These are phyloP conservation scores for Holothuria scabra DNA, from an alignment of 53 echinoderm and acorn worm species.

Conservation along the genomic window DNA sequence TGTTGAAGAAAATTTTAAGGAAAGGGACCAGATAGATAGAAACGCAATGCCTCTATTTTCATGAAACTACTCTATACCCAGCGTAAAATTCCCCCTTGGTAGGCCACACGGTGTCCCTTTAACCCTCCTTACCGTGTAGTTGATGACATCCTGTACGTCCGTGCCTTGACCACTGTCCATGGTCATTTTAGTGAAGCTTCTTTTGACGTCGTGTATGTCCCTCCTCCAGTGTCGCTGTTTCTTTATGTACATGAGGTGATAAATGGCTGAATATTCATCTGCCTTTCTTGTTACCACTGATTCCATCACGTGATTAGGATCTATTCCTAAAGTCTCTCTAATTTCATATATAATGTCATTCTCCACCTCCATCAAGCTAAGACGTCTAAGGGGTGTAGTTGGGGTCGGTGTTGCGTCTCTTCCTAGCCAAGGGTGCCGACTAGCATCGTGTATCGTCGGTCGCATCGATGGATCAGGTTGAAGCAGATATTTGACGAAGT, in stretches of 20 bases:
- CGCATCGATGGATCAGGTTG: conserved; percentile 82
- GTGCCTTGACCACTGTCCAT: conserved; percentile 23
- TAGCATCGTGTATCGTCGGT: conserved; percentile 71
- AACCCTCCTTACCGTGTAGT: conserved; percentile 1
- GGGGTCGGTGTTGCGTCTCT: conserved; percentile 1
- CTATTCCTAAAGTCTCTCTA: conserved; percentile 74
- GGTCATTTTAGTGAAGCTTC: conserved; percentile 29
- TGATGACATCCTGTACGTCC: conserved; percentile 22
- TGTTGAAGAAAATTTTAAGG: no score
- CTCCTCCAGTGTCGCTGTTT: conserved; percentile 24
- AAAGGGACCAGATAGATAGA: no score
- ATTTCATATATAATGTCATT: conserved; percentile 76
- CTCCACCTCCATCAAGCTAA: conserved; percentile 87
- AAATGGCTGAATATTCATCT: conserved; percentile 90
- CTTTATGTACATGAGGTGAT: conserved; percentile 62
- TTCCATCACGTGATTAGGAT: conserved; percentile 78
- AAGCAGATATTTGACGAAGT: conserved; percentile 77
- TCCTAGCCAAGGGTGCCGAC: conserved; percentile 77
- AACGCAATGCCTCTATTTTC: no score
- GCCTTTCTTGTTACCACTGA: conserved; percentile 77
- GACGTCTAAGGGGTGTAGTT: conserved; percentile 42
- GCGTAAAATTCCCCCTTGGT: no score
- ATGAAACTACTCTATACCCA: no score
- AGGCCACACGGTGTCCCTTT: no score
- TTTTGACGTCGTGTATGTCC: conserved; percentile 23